Percentiles rank a stretch among this genome's conserved stretches.
Evolutionary conservation across 2,888 invertebrate genomes (phyloP).

Genomic region (Rapana venosa): DNA sequence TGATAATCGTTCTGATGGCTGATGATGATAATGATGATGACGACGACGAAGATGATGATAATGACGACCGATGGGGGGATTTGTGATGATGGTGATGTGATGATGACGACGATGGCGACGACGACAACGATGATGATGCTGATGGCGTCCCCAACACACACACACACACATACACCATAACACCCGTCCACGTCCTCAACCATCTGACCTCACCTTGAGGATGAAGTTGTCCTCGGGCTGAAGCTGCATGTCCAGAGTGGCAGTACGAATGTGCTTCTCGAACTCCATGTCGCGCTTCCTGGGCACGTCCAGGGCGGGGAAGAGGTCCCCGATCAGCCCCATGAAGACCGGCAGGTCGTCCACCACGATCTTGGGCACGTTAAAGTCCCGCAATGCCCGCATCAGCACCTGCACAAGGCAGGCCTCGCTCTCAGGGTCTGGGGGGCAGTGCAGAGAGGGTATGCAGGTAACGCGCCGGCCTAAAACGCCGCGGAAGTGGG

Average conservation of each 20-base stretch:
- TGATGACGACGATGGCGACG: too few relatives aligned
- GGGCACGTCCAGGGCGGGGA: constrained; percentile 97
- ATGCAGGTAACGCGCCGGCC: too few relatives aligned
- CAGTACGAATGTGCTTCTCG: constrained; percentile 95
- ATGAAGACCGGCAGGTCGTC: constrained; percentile 97
- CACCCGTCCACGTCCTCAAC: too few relatives aligned
- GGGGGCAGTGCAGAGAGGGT: too few relatives aligned
- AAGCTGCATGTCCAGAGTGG: constrained; percentile 90
- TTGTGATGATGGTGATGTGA: too few relatives aligned
- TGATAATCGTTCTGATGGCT: too few relatives aligned
- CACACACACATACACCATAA: neutral
- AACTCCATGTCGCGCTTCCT: constrained; percentile 93
- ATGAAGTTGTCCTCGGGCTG: constrained; percentile 98
- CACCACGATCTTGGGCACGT: constrained; percentile 95
- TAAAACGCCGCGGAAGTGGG: too few relatives aligned
- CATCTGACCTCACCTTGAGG: constrained; percentile 83
- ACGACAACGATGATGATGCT: too few relatives aligned
- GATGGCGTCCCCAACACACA: too few relatives aligned
- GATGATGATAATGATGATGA: too few relatives aligned
- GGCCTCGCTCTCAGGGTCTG: neutral
- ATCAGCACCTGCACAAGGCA: constrained; percentile 82
- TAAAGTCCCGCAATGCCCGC: constrained; percentile 96
- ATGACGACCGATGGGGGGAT: too few relatives aligned
- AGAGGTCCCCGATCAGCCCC: constrained; percentile 97
- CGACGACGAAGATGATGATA: too few relatives aligned